Percentiles rank a stretch among this genome's conserved stretches.
Evolutionary conservation across 2,888 invertebrate species (phyloP).

Genomic region (Graphium colonna): DNA sequence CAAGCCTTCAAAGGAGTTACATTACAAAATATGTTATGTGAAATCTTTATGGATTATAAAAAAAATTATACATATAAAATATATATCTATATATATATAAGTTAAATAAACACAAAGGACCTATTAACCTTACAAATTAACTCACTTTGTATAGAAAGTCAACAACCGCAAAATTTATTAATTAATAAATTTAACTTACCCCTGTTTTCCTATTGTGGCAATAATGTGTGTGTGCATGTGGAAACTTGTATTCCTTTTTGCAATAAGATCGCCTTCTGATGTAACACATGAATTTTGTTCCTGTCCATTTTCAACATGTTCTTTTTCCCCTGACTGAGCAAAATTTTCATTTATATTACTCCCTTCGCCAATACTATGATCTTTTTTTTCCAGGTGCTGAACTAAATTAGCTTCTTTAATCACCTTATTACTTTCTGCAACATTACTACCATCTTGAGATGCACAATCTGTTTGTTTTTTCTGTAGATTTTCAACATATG

Average conservation of each 20-base stretch:
- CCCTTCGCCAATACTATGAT: constrained; percentile 9
- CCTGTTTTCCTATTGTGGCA: constrained; percentile 84
- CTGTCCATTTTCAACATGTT: constrained; percentile 1
- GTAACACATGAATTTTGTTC: constrained; percentile 7
- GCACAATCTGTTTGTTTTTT: neutral
- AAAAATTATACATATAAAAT: too few species aligned
- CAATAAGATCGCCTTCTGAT: constrained; percentile 12
- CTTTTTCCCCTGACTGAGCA: too few species aligned
- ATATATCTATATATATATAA: too few species aligned
- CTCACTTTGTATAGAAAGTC: too few species aligned
- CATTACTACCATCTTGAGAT: neutral
- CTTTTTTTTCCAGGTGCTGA: neutral
- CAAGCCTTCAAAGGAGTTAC: too few species aligned
- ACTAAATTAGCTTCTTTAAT: neutral
- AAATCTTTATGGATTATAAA: too few species aligned
- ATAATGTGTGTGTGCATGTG: constrained; percentile 77
- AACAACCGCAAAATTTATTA: too few species aligned
- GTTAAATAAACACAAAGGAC: too few species aligned
- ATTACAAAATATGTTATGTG: too few species aligned
- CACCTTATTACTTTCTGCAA: neutral
- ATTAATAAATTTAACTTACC: constrained; percentile 65
- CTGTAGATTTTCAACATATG: constrained; percentile 43
- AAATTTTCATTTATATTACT: constrained; percentile 12
- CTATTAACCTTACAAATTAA: too few species aligned
- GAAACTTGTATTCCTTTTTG: constrained; percentile 34